A percentile compares a stretch with the other conserved stretches of the same genome.
These are phyloP conservation scores for Nephrocerus scutellatus DNA, from an alignment of 2,888 invertebrate genomes.

Conservation along the genomic window DNA sequence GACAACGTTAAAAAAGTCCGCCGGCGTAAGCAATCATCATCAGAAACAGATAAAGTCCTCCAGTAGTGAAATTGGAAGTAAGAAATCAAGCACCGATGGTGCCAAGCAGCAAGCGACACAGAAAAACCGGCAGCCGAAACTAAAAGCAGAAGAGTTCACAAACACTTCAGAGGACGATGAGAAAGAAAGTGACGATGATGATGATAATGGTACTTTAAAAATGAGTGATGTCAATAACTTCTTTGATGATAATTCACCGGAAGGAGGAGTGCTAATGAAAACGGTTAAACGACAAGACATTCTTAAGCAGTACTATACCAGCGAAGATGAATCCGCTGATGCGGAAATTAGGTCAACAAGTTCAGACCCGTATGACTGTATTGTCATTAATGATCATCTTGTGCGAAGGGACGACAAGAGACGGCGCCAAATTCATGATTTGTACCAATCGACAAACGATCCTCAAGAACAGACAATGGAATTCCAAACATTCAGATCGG, in stretches of 20 bases:
- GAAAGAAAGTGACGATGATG: constrained; percentile 35
- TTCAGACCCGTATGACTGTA: constrained; percentile 72
- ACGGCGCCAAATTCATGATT: constrained; percentile 46
- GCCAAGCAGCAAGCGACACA: constrained; percentile 16
- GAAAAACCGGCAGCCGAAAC: not conserved
- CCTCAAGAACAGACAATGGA: constrained; percentile 48
- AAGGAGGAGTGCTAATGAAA: constrained; percentile 58
- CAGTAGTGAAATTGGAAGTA: constrained; percentile 4
- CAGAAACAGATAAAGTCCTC: not conserved
- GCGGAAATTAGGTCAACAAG: constrained; percentile 54
- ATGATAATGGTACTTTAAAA: constrained; percentile 42
- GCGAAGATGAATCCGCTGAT: constrained; percentile 57
- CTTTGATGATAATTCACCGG: constrained; percentile 34
- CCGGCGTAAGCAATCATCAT: not conserved
- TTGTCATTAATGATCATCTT: constrained; percentile 72
- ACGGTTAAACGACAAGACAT: constrained; percentile 68
- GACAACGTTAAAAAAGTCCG: constrained; percentile 11
- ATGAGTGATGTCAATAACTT: constrained; percentile 54
- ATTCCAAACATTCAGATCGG: constrained; percentile 47
- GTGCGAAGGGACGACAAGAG: constrained; percentile 49
- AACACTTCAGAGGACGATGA: constrained; percentile 36
- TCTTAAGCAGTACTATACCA: constrained; percentile 60
- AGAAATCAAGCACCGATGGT: constrained; percentile 26
- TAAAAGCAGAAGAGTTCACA: constrained; percentile 18
- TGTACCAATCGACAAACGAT: too few species aligned